These are phyloP conservation scores for Ceratoteleas bidentatus DNA, from an alignment of 1,140 invertebrate species.

Conservation along the genomic window DNA sequence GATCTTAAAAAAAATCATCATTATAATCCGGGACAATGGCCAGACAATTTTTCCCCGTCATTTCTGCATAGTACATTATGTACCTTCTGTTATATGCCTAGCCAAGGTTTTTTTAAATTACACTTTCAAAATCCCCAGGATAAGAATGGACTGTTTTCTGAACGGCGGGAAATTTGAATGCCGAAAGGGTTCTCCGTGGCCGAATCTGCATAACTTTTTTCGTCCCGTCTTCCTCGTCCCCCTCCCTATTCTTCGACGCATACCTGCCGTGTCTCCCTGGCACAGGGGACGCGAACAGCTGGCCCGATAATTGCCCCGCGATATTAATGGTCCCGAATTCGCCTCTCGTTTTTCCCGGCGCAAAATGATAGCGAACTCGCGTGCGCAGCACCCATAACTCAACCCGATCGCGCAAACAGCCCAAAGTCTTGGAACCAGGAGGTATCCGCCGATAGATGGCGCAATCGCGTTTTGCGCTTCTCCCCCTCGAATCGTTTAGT, in stretches of 20 bases:
- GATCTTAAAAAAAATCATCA: too few species aligned
- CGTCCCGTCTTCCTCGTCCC: constrained; percentile 8
- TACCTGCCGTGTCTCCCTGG: constrained; percentile 32
- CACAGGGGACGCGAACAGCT: constrained; percentile 54
- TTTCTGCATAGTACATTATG: too few species aligned
- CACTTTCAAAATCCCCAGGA: too few species aligned
- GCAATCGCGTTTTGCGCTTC: too few species aligned
- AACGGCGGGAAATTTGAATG: too few species aligned
- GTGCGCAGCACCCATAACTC: constrained; percentile 31
- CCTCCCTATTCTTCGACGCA: constrained; percentile 5
- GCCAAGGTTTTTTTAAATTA: too few species aligned
- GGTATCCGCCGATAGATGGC: not conserved
- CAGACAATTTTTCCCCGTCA: too few species aligned
- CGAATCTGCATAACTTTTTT: constrained; percentile 22
- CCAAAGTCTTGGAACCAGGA: not conserved
- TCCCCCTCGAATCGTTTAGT: too few species aligned
- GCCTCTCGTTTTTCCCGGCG: constrained; percentile 51
- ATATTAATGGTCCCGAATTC: constrained; percentile 63
- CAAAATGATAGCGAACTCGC: constrained; percentile 51
- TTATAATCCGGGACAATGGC: too few species aligned
- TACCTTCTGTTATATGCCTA: too few species aligned
- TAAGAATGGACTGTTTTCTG: too few species aligned
- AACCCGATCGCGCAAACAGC: constrained; percentile 12
- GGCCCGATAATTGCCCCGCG: constrained; percentile 59
- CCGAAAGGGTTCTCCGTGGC: too few species aligned